Conservation (phyloP, 2,113 vertebrate genomes). For the Cyprinodon brontotheroides region DNA sequence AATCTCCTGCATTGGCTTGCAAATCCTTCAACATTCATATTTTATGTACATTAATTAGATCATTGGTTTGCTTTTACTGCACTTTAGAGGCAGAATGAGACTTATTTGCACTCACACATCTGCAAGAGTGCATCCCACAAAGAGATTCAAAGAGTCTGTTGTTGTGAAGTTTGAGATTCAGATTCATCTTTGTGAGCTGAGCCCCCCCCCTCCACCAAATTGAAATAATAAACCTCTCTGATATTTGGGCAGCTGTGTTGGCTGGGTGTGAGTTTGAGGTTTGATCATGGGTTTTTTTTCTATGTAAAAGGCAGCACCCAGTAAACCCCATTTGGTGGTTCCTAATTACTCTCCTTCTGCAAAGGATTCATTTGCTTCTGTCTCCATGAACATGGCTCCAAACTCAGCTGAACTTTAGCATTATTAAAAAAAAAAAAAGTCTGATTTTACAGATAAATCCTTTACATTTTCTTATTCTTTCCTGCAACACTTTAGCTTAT, state of each 20-base stretch:
- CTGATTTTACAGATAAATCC: not conserved
- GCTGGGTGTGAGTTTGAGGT: conserved; percentile 18
- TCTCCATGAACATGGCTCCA: not conserved
- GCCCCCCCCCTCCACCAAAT: not conserved
- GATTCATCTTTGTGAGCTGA: conserved; percentile 17
- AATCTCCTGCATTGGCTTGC: conserved; percentile 50
- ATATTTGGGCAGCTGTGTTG: conserved; percentile 12
- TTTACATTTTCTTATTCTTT: not conserved
- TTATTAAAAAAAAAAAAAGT: not conserved
- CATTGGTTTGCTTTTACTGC: conserved; percentile 60
- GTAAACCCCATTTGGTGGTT: conserved; percentile 6
- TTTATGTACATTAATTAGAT: conserved; percentile 60
- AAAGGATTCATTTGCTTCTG: not conserved
- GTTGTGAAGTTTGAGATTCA: conserved; percentile 4
- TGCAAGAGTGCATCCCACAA: conserved; percentile 69
- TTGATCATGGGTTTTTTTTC: conserved; percentile 12
- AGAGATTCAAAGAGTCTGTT: conserved; percentile 18
- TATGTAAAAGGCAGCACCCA: conserved; percentile 11
- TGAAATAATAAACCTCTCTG: conserved; percentile 43
- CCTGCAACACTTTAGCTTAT: not conserved
- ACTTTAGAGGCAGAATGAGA: conserved; percentile 21
- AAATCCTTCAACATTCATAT: conserved; percentile 77
- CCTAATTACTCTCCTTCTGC: conserved; percentile 16
- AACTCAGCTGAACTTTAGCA: not conserved
- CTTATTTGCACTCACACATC: conserved; percentile 60